A percentile compares a stretch with the other conserved stretches of the same genome.
phyloP scores from a whole-genome alignment of 2,113 vertebrate genomes.

The Emydura subglobosa region DNA sequence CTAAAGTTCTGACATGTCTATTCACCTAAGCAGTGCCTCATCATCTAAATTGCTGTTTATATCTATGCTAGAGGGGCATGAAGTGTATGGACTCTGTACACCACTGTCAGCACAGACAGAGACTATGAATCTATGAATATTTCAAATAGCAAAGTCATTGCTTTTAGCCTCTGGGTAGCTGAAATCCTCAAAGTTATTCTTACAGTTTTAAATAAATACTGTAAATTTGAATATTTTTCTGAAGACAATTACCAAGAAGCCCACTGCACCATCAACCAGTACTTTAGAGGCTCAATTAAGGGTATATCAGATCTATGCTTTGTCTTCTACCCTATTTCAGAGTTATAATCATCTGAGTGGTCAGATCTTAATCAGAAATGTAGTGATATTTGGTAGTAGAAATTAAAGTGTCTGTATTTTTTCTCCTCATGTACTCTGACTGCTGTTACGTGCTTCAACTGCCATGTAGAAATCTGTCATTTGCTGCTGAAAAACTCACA shows the following conservation, averaged over 20 bases:
- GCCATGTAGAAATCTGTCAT: neutral
- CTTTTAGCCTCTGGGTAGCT: neutral
- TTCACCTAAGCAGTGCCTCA: neutral
- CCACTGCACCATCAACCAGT: neutral
- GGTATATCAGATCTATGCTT: neutral
- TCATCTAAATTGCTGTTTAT: neutral
- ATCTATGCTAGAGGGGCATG: neutral
- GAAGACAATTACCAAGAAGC: neutral
- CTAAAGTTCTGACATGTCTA: neutral
- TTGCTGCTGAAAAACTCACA: neutral
- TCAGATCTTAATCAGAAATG: constrained; percentile 38
- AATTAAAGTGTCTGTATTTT: neutral
- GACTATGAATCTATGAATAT: neutral
- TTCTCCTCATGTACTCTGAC: fast-evolving
- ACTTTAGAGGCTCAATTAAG: constrained; percentile 17
- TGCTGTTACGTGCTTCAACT: constrained; percentile 15
- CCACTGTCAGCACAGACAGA: neutral
- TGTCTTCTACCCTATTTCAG: neutral
- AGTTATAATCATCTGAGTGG: constrained; percentile 29
- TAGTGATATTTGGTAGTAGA: neutral
- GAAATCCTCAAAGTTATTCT: neutral
- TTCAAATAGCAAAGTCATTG: neutral
- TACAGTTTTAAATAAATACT: neutral
- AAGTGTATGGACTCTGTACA: neutral
- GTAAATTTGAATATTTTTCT: neutral